Evolutionary conservation across 2,797 vertebrate genomes (phyloP).

Genomic region (Sebastiscus albofasciatus): DNA sequence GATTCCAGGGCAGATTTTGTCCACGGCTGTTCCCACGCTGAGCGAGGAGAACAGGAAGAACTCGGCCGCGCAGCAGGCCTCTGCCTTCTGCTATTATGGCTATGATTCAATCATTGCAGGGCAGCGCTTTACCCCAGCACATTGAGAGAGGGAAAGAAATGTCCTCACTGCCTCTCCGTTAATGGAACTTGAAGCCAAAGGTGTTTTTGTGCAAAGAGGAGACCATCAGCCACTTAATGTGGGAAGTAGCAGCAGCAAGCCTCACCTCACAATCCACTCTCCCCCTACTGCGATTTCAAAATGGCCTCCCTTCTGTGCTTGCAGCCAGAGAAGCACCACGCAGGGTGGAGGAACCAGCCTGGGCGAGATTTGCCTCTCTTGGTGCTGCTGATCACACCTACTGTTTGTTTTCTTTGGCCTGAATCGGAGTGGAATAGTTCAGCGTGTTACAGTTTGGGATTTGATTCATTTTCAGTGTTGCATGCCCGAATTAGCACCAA

Average conservation of each 20-base stretch:
- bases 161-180: slow-evolving; percentile 48
- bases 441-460: slow-evolving; percentile 3
- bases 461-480: slow-evolving; percentile 7
- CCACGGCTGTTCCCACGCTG: slow-evolving; percentile 75
- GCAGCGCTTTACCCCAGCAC: slow-evolving; percentile 60
- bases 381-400: slow-evolving; percentile 17
- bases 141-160: slow-evolving; percentile 48
- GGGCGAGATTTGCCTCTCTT: slow-evolving; percentile 31
- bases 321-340: slow-evolving; percentile 24
- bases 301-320: slow-evolving; percentile 68
- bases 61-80: slow-evolving; percentile 72
- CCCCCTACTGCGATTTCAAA: slow-evolving; percentile 66
- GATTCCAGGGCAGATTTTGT: slow-evolving; percentile 70
- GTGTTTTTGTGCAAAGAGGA: slow-evolving; percentile 59
- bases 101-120: slow-evolving; percentile 76
- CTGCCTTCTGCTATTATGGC: slow-evolving; percentile 82
- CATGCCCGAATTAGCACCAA: slow-evolving; percentile 7
- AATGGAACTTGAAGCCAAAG: slow-evolving; percentile 56
- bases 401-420: slow-evolving; percentile 44
- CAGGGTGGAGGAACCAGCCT: slow-evolving; percentile 31
- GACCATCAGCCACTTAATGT: slow-evolving; percentile 65
- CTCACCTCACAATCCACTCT: slow-evolving; percentile 55
- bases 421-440: slow-evolving; percentile 16
- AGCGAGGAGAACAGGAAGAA: slow-evolving; percentile 78
- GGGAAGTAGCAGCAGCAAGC: slow-evolving; percentile 57